A percentile compares a stretch with the other conserved stretches of the same genome.
phyloP scores from a whole-genome alignment of 2,797 vertebrate genomes.

The Nannoperca obscura region DNA sequence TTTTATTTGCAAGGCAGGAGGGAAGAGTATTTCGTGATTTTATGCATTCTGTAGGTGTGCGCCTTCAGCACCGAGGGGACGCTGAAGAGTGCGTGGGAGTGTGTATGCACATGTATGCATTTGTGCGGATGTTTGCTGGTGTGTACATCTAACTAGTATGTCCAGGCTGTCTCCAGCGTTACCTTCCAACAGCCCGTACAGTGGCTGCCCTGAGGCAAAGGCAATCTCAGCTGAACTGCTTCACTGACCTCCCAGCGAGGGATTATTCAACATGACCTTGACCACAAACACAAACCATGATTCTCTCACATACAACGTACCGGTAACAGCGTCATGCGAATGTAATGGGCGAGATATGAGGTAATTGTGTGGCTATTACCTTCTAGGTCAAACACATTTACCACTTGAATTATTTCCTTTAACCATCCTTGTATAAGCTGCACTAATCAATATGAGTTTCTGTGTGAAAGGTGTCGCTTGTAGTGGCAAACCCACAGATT shows the following conservation, averaged over 20 bases:
- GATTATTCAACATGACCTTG: conserved; percentile 44
- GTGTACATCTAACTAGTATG: conserved; percentile 8
- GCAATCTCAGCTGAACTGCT: conserved; percentile 21
- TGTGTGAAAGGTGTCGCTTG: not conserved
- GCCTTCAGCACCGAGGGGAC: conserved; percentile 29
- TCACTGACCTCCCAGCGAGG: conserved; percentile 19
- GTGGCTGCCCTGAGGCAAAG: conserved; percentile 35
- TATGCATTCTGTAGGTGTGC: conserved; percentile 57
- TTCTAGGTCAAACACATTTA: conserved; percentile 1
- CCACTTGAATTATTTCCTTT: not conserved
- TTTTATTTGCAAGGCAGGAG: conserved; percentile 37
- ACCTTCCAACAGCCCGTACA: conserved; percentile 10
- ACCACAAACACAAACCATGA: conserved; percentile 17
- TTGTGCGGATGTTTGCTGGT: conserved; percentile 38
- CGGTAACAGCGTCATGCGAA: not conserved
- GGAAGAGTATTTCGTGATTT: conserved; percentile 49
- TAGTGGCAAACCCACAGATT: not conserved
- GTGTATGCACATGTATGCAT: conserved; percentile 19
- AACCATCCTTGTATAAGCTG: not conserved
- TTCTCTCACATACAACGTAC: not conserved
- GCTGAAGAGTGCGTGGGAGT: conserved; percentile 33
- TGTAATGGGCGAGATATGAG: not conserved
- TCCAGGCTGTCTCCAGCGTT: conserved; percentile 24
- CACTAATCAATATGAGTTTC: not conserved
- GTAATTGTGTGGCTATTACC: conserved; percentile 4